A percentile compares a stretch with the other conserved stretches of the same genome.
Evolutionary conservation across 2,888 invertebrate genomes (phyloP).

Genomic region (Lasioglossum villosulum): DNA sequence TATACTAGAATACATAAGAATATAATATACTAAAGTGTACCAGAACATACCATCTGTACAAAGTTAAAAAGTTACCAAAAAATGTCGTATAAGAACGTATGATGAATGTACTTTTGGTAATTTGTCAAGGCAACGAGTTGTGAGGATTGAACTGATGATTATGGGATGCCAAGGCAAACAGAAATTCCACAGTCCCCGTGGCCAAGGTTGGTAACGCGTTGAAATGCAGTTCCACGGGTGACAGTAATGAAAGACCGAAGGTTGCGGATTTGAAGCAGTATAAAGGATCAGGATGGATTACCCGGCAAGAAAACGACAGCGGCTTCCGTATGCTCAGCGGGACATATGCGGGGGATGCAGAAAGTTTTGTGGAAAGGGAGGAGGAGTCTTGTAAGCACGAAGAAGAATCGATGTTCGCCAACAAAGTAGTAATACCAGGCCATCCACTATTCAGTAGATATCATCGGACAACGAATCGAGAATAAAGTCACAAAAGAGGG

Average conservation of each 20-base stretch:
- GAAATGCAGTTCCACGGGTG: not conserved
- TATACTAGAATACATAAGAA: too few relatives aligned
- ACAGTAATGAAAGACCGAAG: slow-evolving; percentile 47
- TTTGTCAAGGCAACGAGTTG: not conserved
- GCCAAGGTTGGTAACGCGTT: not conserved
- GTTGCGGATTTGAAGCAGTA: slow-evolving; percentile 47
- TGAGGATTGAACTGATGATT: not conserved
- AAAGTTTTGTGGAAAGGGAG: slow-evolving; percentile 43
- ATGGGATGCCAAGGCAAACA: not conserved
- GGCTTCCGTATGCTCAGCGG: slow-evolving; percentile 43
- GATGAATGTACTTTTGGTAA: not conserved
- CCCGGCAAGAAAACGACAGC: slow-evolving; percentile 40
- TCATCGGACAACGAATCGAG: slow-evolving; percentile 35
- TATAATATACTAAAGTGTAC: not conserved
- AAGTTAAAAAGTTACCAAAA: not conserved
- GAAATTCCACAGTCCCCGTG: slow-evolving; percentile 5
- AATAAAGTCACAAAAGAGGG: slow-evolving; percentile 12
- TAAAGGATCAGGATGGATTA: slow-evolving; percentile 57
- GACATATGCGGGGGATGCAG: slow-evolving; percentile 56
- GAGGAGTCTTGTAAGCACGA: slow-evolving; percentile 54
- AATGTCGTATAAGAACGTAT: not conserved
- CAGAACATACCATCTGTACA: not conserved
- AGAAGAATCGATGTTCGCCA: slow-evolving; percentile 63
- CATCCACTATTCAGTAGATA: slow-evolving; percentile 52
- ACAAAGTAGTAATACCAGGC: slow-evolving; percentile 58